Evolutionary conservation across 2,888 invertebrate species (phyloP).

Genomic region (Suillia variegata): DNA sequence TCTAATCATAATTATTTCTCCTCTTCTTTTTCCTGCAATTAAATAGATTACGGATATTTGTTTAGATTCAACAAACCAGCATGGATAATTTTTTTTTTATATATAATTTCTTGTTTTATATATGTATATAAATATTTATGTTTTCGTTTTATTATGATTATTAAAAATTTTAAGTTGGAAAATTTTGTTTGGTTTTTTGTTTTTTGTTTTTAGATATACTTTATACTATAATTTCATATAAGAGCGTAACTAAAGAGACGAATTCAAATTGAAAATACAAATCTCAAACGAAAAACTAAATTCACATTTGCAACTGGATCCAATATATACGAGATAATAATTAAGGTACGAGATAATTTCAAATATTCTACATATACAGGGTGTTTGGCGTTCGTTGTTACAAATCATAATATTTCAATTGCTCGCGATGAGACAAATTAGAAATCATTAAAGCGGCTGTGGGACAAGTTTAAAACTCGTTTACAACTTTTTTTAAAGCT

Average conservation of each 20-base stretch:
- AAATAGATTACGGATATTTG: slow-evolving; percentile 40
- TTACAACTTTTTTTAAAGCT: no score
- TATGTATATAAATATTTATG: neutral
- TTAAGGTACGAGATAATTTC: neutral
- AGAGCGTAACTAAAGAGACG: neutral
- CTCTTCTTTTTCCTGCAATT: slow-evolving; percentile 60
- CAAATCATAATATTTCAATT: no score
- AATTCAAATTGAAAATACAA: no score
- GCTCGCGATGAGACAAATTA: no score
- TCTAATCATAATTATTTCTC: slow-evolving; percentile 60
- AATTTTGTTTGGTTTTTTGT: slow-evolving; percentile 1
- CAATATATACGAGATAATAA: no score
- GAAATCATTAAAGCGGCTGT: no score
- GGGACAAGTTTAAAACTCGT: no score
- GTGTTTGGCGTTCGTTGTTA: no score
- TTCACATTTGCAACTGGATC: no score
- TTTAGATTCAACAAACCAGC: slow-evolving; percentile 11
- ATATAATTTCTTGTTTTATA: neutral
- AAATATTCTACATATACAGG: no score
- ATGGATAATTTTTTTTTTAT: neutral
- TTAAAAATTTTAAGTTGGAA: slow-evolving; percentile 26
- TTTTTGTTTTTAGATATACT: slow-evolving; percentile 8
- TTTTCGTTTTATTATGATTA: slow-evolving; percentile 14
- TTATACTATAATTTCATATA: slow-evolving; percentile 1
- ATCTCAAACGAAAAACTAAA: no score